A percentile compares a stretch with the other conserved stretches of the same genome.
phyloP scores from a whole-genome alignment of 2,888 invertebrate genomes.

The Rotaria sp. region DNA sequence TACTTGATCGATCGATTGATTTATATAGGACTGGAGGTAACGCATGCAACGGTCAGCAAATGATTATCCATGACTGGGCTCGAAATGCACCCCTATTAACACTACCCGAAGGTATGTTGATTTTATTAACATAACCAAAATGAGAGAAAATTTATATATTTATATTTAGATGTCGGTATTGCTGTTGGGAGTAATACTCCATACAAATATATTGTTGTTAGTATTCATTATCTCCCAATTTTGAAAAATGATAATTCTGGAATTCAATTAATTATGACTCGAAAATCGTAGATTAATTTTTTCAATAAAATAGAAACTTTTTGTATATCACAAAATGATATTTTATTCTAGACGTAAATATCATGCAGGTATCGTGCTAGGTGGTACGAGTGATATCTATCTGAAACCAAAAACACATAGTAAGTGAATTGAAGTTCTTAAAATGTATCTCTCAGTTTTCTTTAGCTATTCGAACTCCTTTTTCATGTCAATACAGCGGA shows the following conservation, averaged over 20 bases:
- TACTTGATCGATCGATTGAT: no score
- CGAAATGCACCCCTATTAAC: constrained; percentile 34
- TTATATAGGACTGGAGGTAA: constrained; percentile 28
- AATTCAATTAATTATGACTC: constrained; percentile 71
- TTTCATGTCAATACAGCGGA: constrained; percentile 39
- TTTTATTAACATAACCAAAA: background rate
- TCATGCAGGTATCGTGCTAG: constrained; percentile 36
- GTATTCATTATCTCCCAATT: constrained; percentile 69
- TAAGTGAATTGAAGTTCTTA: background rate
- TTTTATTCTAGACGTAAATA: constrained; percentile 30
- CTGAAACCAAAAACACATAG: constrained; percentile 23
- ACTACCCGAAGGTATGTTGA: constrained; percentile 17
- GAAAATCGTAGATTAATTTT: constrained; percentile 62
- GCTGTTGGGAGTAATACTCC: constrained; percentile 74
- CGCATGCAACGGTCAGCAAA: constrained; percentile 24
- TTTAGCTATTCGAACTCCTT: background rate
- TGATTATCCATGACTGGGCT: constrained; percentile 37
- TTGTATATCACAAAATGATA: no score
- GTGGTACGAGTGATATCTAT: constrained; percentile 29
- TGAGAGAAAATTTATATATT: background rate
- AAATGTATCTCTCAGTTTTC: background rate
- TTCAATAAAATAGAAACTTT: constrained; percentile 35
- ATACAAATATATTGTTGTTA: constrained; percentile 80
- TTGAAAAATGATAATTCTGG: constrained; percentile 69
- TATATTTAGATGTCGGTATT: constrained; percentile 67